Base-by-base conservation (phyloP, 2,113 vertebrate species). In the Formicarius rufipectus region DNA sequence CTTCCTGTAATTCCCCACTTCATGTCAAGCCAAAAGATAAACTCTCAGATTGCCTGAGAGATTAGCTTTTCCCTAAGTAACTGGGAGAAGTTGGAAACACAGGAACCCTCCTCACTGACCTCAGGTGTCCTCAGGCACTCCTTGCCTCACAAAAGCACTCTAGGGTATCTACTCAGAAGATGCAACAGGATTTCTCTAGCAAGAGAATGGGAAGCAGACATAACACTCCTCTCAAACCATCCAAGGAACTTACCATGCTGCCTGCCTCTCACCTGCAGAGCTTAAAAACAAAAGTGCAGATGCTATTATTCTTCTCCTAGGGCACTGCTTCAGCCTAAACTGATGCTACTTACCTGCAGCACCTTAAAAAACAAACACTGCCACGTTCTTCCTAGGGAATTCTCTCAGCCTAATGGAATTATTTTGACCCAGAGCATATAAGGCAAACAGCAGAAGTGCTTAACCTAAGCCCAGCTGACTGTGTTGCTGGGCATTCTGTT, bases 311-410 rank as follows among this genome's bases (percentile, higher is more conserved):
- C 28, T 93, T 94, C 60, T 92, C 73, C 49, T 55, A 52, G 58
- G 52, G 60, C 40, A 47, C 52, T 76, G 37, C 50, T 85, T 69
- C 67, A 72, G 37, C 45, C 52, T 53, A 67, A n/a, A 86, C 25
- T 33, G 30, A 62, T 13, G 45, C 47, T 87, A 91, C 95, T 94
- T 95, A 96, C 86, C 84, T 84, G 87, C 59, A 93, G 89, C 75
- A 88, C 85, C 92, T 88, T 68, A 73, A 52, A 72, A 90, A 80
- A 14, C 64, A 84, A 73, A 63, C 10, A 18, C 44, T 78, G 69
- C 40, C 67, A 74, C 4, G 1, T n/a, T 84, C 52, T 81, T 92
- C 60, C 93, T n/a, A 44, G 35, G 56, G 50, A 95, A 18, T 17
- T 71, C 56, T 82, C 68, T 77, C 76, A 95, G 63, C 80, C 94